Conservation (phyloP, 2,888 invertebrate genomes). For the Drosophila quinaria region DNA sequence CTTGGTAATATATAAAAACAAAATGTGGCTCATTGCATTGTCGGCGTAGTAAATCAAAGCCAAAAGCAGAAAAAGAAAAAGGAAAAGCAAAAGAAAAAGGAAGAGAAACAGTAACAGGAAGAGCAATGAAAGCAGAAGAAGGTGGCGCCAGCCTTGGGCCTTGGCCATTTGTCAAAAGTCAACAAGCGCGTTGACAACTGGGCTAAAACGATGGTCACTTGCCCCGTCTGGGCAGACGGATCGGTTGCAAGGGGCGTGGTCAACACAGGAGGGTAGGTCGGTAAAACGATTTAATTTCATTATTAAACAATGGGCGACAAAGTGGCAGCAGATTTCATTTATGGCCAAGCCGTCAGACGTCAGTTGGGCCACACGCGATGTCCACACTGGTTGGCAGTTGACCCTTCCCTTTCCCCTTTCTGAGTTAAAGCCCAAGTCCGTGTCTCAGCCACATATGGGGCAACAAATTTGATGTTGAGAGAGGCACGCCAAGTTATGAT, state of each 20-base stretch:
- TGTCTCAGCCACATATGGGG: conserved; percentile 17
- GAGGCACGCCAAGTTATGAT: conserved; percentile 58
- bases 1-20: conserved; percentile 36
- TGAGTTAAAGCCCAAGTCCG: background rate
- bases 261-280: background rate
- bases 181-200: conserved; percentile 79
- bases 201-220: conserved; percentile 40
- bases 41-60: conserved; percentile 69
- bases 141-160: conserved; percentile 39
- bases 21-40: conserved; percentile 69
- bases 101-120: no score
- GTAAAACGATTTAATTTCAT: conserved; percentile 74
- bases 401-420: background rate
- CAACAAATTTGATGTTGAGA: conserved; percentile 18
- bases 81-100: no score
- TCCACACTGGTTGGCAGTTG: conserved; percentile 3
- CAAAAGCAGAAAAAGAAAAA: conserved; percentile 17
- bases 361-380: conserved; percentile 53
- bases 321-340: conserved; percentile 79
- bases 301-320: conserved; percentile 81
- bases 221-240: conserved; percentile 6
- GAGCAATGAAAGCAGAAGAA: conserved; percentile 28
- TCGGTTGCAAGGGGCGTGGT: background rate
- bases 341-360: conserved; percentile 39
- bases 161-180: conserved; percentile 79